A percentile compares a stretch with the other conserved stretches of the same genome.
phyloP scores from a whole-genome alignment of 2,113 vertebrate species.

The Triplophysa siluroides region DNA sequence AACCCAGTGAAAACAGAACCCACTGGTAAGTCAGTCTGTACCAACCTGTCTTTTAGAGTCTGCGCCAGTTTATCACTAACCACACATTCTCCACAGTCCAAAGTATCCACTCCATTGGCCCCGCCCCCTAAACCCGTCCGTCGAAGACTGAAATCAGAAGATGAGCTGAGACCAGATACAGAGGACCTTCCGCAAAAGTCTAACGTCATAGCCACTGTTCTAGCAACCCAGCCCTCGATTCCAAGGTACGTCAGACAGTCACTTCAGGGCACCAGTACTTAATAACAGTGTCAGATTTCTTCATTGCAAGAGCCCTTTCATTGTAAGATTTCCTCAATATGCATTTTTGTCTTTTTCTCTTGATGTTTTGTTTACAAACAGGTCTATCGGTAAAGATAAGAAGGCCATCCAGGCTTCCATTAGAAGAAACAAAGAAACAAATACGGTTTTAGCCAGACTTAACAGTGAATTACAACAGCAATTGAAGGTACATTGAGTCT shows the following conservation, averaged over 20 bases:
- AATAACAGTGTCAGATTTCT: too few relatives aligned
- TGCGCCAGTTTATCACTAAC: neutral
- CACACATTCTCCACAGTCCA: constrained; percentile 72
- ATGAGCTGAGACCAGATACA: constrained; percentile 89
- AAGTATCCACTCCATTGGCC: constrained; percentile 89
- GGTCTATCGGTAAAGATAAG: constrained; percentile 95
- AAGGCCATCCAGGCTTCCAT: constrained; percentile 99
- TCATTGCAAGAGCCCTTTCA: neutral
- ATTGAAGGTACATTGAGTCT: constrained; percentile 83
- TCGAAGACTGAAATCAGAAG: constrained; percentile 96
- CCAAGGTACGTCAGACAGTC: constrained; percentile 79
- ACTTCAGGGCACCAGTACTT: neutral
- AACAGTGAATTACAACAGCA: constrained; percentile 99
- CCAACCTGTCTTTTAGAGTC: neutral
- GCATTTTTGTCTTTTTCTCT: neutral
- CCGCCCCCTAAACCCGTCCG: constrained; percentile 95
- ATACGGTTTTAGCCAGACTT: constrained; percentile 95
- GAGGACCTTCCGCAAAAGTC: constrained; percentile 90
- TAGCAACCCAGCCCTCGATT: constrained; percentile 92
- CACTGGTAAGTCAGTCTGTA: constrained; percentile 72
- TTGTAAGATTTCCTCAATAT: neutral
- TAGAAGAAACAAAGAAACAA: constrained; percentile 98
- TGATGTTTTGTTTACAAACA: constrained; percentile 55
- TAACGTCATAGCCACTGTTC: constrained; percentile 83
- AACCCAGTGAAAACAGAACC: too few relatives aligned